Percentiles rank a stretch among this genome's conserved stretches.
phyloP scores from a whole-genome alignment of 2,797 vertebrate species.

The Chelon labrosus region DNA sequence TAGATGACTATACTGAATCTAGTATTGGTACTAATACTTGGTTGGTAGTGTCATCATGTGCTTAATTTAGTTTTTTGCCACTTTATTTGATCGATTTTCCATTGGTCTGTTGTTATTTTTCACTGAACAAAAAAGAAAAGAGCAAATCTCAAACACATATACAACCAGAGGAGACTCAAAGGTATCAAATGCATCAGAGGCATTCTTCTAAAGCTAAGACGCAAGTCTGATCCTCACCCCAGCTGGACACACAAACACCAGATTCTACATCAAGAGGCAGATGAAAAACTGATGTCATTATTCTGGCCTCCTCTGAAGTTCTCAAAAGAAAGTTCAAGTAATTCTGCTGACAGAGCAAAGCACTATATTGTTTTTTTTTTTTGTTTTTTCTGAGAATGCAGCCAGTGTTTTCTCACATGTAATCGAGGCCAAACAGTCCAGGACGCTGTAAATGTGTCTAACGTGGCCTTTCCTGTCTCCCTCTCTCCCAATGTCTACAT shows the following conservation, averaged over 20 bases:
- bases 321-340: slow-evolving; percentile 27
- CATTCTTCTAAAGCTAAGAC: slow-evolving; percentile 5
- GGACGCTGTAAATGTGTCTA: slow-evolving; percentile 65
- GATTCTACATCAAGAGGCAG: slow-evolving; percentile 21
- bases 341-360: slow-evolving; percentile 61
- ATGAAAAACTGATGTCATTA: slow-evolving; percentile 34
- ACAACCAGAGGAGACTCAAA: neutral
- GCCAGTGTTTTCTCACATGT: slow-evolving; percentile 71
- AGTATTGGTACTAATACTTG: too few species aligned
- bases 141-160: neutral
- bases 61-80: neutral
- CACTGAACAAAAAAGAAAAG: neutral
- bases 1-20: too few species aligned
- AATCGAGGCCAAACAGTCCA: slow-evolving; percentile 60
- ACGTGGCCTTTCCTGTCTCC: slow-evolving; percentile 66
- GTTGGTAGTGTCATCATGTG: too few species aligned
- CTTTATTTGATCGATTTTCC: neutral
- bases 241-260: slow-evolving; percentile 20
- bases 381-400: slow-evolving; percentile 58
- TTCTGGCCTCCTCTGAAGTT: slow-evolving; percentile 37
- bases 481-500: slow-evolving; percentile 54
- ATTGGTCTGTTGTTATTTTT: neutral
- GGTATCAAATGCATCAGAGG: neutral
- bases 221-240: slow-evolving; percentile 4
- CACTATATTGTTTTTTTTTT: slow-evolving; percentile 40